phyloP scores from a whole-genome alignment of 2,888 invertebrate species.

The Tinea pellionella region DNA sequence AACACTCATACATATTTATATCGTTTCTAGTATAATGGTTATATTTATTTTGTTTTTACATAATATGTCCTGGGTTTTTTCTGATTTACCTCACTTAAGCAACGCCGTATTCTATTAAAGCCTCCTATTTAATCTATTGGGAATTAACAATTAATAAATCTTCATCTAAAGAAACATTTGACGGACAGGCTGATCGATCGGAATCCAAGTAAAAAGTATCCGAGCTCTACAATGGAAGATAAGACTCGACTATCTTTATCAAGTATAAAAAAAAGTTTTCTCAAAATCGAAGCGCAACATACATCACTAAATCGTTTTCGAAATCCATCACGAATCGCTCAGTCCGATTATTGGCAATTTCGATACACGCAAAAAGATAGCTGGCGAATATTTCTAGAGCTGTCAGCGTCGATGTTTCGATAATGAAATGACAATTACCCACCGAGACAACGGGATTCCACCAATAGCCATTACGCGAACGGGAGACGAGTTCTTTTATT shows the following conservation, averaged over 20 bases:
- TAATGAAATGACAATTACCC: slow-evolving; percentile 67
- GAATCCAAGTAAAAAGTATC: neutral
- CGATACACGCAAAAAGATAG: slow-evolving; percentile 40
- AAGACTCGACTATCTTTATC: neutral
- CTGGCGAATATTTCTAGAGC: slow-evolving; percentile 46
- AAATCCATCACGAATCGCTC: slow-evolving; percentile 49
- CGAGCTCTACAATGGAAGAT: neutral
- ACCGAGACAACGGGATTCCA: slow-evolving; percentile 2
- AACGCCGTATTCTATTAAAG: no score
- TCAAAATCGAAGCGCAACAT: neutral
- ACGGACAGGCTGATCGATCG: neutral
- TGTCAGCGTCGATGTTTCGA: slow-evolving; percentile 16
- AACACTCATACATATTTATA: slow-evolving; percentile 14
- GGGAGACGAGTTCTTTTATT: slow-evolving; percentile 13
- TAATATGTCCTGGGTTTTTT: neutral
- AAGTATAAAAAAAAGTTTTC: neutral
- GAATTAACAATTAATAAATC: neutral
- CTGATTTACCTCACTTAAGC: neutral
- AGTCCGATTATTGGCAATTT: slow-evolving; percentile 61
- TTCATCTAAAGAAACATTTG: neutral
- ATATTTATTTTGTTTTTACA: neutral
- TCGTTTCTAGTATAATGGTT: neutral
- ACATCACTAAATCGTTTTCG: neutral
- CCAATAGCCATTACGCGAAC: neutral
- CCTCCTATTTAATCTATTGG: neutral